Evolutionary conservation across 2,888 invertebrate species (phyloP), one percentile per base, ranked within the genome.

Genomic region (Torymus tubicola): DNA sequence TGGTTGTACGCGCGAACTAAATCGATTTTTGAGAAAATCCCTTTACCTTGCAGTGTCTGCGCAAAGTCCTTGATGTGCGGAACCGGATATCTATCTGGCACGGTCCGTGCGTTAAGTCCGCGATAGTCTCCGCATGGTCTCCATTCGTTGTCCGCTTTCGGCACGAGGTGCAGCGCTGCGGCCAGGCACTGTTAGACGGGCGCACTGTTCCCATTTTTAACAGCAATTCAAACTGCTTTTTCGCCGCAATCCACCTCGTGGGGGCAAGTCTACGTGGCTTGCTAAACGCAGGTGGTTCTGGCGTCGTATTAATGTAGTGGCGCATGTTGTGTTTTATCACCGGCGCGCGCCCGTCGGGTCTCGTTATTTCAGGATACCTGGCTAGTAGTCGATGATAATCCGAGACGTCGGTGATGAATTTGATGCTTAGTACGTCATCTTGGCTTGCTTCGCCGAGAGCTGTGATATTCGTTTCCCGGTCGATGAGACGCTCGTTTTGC

Each of bases 131-230:
- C 85, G 70, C 86, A 61, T 21, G 61, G 61, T 21, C 61, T 3
- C 21, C n/a, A 5, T 2, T 16, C 61, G 8, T 21, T n/a, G 21
- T 18, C 8, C 2, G 2, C 13, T n/a, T 61, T 61, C 13, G 61
- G 18, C 3, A 21, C 61, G 8, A 61, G 8, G 42, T 42, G 64
- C n/a, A 64, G 42, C 5, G 42, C n/a, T n/a, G n/a, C n/a, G n/a
- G n/a, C 90, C 90, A 91, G 2, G 84, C 78, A 57, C 90, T 90
- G 10, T 87, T 87, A 0, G 91, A 91, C 0, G 89, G 91, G 10
- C 90, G 84, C 21, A 89, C 89, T 2, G 91, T 90, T 0, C 90
- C 91, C 42, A 86, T 80, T 18, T 90, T 85, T 16, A 87, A 76
- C 88, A 91, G 86, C 0, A 67, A 8, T 0, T 83, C 60, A 81